Conservation (phyloP, 53 echinoderm and acorn worm genomes). For the Luidia sarsii region DNA sequence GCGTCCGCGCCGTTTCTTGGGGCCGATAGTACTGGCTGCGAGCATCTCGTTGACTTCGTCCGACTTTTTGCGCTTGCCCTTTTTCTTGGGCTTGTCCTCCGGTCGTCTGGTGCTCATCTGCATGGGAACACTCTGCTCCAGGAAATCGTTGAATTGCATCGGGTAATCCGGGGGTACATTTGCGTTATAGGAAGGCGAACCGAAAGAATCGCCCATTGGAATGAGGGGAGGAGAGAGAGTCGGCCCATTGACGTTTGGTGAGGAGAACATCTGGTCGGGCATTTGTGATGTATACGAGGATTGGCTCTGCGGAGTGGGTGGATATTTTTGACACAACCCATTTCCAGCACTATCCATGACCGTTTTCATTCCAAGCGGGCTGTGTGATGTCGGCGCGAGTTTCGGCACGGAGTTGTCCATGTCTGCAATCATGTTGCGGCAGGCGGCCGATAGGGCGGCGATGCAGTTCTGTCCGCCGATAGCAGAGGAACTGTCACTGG, state of each 20-base stretch:
- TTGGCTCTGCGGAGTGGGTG: conserved; percentile 20
- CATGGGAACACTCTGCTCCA: conserved; percentile 86
- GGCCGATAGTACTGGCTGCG: conserved; percentile 52
- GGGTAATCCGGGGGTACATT: conserved; percentile 65
- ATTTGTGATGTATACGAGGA: conserved; percentile 19
- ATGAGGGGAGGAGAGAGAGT: conserved; percentile 31
- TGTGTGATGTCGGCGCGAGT: conserved; percentile 42
- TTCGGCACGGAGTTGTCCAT: conserved; percentile 87
- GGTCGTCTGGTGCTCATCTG: conserved; percentile 70
- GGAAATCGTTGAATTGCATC: conserved; percentile 79
- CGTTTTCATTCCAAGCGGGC: conserved; percentile 51
- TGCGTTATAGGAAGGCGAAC: conserved; percentile 34
- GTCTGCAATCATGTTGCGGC: conserved; percentile 98
- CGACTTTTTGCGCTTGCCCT: conserved; percentile 79
- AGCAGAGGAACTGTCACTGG: conserved; percentile 47
- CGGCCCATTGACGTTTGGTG: conserved; percentile 4
- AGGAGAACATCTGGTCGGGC: conserved; percentile 42
- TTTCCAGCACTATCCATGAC: conserved; percentile 25
- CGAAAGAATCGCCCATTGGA: conserved; percentile 38
- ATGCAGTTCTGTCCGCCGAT: conserved; percentile 93
- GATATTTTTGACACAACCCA: conserved; percentile 41
- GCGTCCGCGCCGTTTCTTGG: conserved; percentile 63
- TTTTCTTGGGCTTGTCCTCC: conserved; percentile 72
- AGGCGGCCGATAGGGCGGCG: conserved; percentile 95
- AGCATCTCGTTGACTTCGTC: conserved; percentile 70